Percentiles rank a stretch among this genome's conserved stretches.
phyloP scores from a whole-genome alignment of 2,113 vertebrate genomes.

The Petroica traversi region DNA sequence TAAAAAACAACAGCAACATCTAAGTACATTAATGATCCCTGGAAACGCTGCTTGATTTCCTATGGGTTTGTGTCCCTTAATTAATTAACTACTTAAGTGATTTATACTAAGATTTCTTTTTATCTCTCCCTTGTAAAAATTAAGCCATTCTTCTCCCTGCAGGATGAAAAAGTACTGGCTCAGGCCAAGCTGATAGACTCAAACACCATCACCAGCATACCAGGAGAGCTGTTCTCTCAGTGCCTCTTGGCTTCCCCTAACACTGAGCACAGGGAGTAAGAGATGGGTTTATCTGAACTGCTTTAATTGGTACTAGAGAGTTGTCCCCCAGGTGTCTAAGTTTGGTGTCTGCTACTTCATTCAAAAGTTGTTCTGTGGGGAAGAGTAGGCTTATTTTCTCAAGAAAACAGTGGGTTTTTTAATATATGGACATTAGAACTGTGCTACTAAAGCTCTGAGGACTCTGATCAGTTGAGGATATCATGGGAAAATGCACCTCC shows the following conservation, averaged over 20 bases:
- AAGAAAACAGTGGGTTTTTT: neutral
- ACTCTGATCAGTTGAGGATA: neutral
- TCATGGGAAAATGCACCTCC: neutral
- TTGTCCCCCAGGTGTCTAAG: neutral
- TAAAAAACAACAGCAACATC: neutral
- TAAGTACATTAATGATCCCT: neutral
- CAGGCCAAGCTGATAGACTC: neutral
- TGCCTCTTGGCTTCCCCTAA: neutral
- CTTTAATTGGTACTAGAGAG: neutral
- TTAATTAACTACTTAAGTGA: conserved; percentile 2
- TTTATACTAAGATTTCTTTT: neutral
- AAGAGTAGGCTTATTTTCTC: neutral
- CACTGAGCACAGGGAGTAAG: neutral
- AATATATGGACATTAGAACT: neutral
- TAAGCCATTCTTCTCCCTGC: neutral
- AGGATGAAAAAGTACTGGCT: neutral
- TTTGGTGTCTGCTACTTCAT: neutral
- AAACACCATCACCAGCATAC: neutral
- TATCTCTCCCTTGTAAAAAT: neutral
- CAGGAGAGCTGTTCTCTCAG: neutral
- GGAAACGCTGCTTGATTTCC: neutral
- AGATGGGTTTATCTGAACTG: neutral
- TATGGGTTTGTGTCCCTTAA: neutral
- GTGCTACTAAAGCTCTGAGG: neutral
- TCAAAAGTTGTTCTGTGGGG: neutral